Base-by-base conservation (phyloP, 2,113 vertebrate species). In the Piaya cayana region DNA sequence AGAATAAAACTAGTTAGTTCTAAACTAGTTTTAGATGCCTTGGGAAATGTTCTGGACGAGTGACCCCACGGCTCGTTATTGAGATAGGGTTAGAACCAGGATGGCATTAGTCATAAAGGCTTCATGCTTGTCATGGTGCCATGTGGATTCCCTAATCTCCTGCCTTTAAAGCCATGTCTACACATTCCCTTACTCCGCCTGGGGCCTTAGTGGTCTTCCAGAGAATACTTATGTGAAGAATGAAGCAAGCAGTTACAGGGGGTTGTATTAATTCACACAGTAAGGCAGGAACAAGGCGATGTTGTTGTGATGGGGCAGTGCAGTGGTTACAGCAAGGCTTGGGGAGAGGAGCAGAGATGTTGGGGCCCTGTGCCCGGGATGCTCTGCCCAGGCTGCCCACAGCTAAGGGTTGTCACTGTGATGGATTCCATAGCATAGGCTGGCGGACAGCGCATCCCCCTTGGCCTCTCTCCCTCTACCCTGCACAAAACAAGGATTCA, bases 261-360 rank as follows among this genome's bases (percentile, higher is more conserved):
- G 9, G 1, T 12, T 90, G 23, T 36, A 11, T 43, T 34, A 32
- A 30, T 12, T 25, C 52, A 39, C 5, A 1, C 4, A 19, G 32
- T 27, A 63, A 74, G 50, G 34, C 39, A 69, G 39, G 11, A 85
- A 52, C 34, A 62, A 64, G 55, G 42, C 78, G 70, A 37, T 23
- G 49, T 43, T 0, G 0, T 52, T 12, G 18, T 14, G 53, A 19
- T 5, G 4, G 42, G 58, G 42, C 47, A 53, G n/a, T 10, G 4
- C 58, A 52, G 32, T 32, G 56, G 43, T 81, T 84, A 67, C 21
- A 56, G 39, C 34, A 8, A 2, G 39, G 27, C 49, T 30, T 18
- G 16, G 39, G 29, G 18, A n/a, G 76, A 86, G 69, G 30, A 92
- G 55, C 1, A 0, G 43, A 82, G 77, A 58, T 11, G 69, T 26